Conservation (phyloP, 2,888 invertebrate species). For the Hirudinaria manillensis region DNA sequence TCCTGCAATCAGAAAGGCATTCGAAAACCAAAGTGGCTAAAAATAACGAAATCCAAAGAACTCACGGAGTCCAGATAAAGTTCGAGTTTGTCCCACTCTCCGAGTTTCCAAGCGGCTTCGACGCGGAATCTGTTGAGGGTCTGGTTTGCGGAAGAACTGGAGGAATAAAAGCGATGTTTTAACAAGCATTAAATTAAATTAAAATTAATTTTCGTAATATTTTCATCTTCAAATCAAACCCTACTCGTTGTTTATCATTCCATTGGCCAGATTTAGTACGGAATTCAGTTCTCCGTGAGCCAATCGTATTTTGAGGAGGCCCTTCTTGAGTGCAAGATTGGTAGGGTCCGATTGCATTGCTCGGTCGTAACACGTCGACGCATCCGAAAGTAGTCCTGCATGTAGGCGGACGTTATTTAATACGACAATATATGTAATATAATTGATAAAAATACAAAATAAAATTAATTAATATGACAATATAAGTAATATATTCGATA, state of each 20-base stretch:
- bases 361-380: slow-evolving; percentile 79
- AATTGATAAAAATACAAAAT: background rate
- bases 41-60: background rate
- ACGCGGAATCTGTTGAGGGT: slow-evolving; percentile 64
- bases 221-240: slow-evolving; percentile 9
- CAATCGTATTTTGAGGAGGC: slow-evolving; percentile 78
- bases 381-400: slow-evolving; percentile 60
- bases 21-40: background rate
- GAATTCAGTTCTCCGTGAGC: slow-evolving; percentile 80
- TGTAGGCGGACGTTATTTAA: background rate
- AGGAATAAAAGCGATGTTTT: background rate
- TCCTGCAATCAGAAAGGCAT: slow-evolving; percentile 20
- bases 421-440: background rate
- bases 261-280: slow-evolving; percentile 60
- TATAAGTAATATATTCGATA: background rate
- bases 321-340: slow-evolving; percentile 57
- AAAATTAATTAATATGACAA: background rate
- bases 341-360: slow-evolving; percentile 61
- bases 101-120: slow-evolving; percentile 81
- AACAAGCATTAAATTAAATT: background rate
- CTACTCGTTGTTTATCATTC: slow-evolving; percentile 55
- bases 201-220: background rate
- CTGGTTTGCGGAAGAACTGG: slow-evolving; percentile 45
- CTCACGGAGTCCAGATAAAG: slow-evolving; percentile 41
- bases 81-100: slow-evolving; percentile 74